These are phyloP conservation scores for Drosophila melanica DNA, from an alignment of 1,140 invertebrate species.

Conservation along the genomic window DNA sequence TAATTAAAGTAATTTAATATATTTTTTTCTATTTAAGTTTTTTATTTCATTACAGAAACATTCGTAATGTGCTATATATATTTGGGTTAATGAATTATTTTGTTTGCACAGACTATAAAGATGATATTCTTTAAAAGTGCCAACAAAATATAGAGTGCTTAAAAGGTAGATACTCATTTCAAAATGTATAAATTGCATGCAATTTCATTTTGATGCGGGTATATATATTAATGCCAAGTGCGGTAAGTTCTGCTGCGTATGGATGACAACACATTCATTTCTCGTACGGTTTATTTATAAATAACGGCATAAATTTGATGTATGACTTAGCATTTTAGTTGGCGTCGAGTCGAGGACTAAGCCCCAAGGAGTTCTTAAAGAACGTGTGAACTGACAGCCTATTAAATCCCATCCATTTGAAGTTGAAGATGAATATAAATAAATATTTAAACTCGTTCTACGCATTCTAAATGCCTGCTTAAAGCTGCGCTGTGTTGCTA, in stretches of 20 bases:
- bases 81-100: too few relatives aligned
- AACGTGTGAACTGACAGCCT: conserved; percentile 37
- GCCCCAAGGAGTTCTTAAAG: not conserved
- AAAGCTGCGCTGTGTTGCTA: conserved; percentile 7
- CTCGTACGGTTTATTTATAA: conserved; percentile 79
- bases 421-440: too few relatives aligned
- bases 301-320: conserved; percentile 73
- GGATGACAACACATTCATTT: conserved; percentile 57
- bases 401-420: not conserved
- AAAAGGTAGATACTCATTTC: not conserved
- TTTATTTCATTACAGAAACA: too few relatives aligned
- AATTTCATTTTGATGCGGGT: conserved; percentile 63
- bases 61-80: too few relatives aligned
- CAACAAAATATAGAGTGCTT: too few relatives aligned
- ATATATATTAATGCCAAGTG: conserved; percentile 61
- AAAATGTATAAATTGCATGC: conserved; percentile 64
- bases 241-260: conserved; percentile 31
- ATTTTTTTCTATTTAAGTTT: too few relatives aligned
- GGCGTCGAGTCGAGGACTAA: not conserved
- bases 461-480: not conserved
- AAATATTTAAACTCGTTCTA: too few relatives aligned
- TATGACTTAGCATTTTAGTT: conserved; percentile 76
- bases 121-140: too few relatives aligned
- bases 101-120: too few relatives aligned
- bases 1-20: too few relatives aligned